Percentiles rank a stretch among this genome's conserved stretches.
These are phyloP conservation scores for Thelaira solivaga DNA, from an alignment of 2,888 invertebrate species.

Conservation along the genomic window DNA sequence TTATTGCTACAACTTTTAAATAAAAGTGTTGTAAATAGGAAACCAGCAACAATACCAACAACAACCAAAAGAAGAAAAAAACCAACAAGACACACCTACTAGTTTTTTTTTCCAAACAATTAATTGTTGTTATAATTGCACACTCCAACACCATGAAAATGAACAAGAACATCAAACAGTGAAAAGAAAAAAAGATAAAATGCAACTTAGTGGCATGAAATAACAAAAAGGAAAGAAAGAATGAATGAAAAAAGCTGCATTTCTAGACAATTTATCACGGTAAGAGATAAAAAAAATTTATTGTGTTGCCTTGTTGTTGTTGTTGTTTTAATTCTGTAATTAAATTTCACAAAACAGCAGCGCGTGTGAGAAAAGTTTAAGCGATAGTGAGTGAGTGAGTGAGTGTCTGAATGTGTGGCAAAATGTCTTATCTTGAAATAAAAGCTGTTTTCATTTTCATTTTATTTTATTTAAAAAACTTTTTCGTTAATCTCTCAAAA, in stretches of 20 bases:
- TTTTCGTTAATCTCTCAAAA: constrained; percentile 22
- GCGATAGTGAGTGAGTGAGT: not conserved
- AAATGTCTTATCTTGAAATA: constrained; percentile 10
- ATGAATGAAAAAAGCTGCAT: constrained; percentile 41
- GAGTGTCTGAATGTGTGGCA: no score
- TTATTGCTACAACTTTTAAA: constrained; percentile 27
- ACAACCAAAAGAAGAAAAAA: no score
- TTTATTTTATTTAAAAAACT: not conserved
- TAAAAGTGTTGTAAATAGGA: constrained; percentile 46
- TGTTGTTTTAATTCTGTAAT: constrained; percentile 4
- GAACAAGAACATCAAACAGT: no score
- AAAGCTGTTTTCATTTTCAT: constrained; percentile 34
- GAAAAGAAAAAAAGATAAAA: no score
- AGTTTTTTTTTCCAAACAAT: constrained; percentile 52
- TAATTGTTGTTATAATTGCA: constrained; percentile 61
- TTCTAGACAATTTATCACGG: constrained; percentile 46
- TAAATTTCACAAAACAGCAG: constrained; percentile 1
- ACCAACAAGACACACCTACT: constrained; percentile 60
- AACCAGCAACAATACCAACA: constrained; percentile 21
- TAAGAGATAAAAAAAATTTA: constrained; percentile 21
- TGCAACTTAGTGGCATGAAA: constrained; percentile 9
- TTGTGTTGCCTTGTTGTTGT: no score
- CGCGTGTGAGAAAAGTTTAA: constrained; percentile 34
- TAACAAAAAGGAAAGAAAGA: not conserved
- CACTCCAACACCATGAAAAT: constrained; percentile 37